Evolutionary conservation across 2,113 vertebrate genomes (phyloP).

Genomic region (Rhinichthys klamathensis): DNA sequence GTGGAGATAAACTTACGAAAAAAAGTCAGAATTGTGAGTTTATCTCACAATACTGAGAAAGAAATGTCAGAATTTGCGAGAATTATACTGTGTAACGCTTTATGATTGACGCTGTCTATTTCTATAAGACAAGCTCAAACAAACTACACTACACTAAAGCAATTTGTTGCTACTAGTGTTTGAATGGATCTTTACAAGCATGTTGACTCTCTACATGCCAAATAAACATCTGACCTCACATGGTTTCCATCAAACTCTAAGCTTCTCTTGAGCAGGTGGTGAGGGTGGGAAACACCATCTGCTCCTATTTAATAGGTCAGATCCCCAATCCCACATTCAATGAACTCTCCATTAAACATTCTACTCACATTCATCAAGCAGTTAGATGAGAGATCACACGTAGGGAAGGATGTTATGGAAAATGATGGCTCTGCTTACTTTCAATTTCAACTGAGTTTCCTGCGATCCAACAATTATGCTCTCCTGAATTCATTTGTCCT

Average conservation of each 20-base stretch:
- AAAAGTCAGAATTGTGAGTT: too few relatives aligned
- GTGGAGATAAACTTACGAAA: too few relatives aligned
- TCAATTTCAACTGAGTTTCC: neutral
- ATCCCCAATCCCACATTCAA: neutral
- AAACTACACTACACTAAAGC: too few relatives aligned
- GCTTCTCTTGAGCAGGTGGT: constrained; percentile 34
- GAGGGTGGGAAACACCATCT: constrained; percentile 45
- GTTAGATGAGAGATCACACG: neutral
- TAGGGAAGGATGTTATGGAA: neutral
- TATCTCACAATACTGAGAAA: too few relatives aligned
- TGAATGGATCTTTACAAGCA: neutral
- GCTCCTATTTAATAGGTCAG: constrained; percentile 30
- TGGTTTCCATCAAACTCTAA: neutral
- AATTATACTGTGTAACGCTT: neutral
- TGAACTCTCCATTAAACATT: neutral
- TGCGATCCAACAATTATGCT: neutral
- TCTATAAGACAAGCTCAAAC: neutral
- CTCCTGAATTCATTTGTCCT: neutral
- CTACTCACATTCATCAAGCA: neutral
- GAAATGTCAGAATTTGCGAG: too few relatives aligned
- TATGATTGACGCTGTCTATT: neutral
- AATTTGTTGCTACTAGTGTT: neutral
- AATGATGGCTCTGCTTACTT: neutral
- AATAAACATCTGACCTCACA: constrained; percentile 28
- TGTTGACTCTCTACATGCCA: neutral